Percentiles rank a stretch among this genome's conserved stretches.
Evolutionary conservation across 1,140 invertebrate species (phyloP).

Genomic region (Ceratosolen solmsi): DNA sequence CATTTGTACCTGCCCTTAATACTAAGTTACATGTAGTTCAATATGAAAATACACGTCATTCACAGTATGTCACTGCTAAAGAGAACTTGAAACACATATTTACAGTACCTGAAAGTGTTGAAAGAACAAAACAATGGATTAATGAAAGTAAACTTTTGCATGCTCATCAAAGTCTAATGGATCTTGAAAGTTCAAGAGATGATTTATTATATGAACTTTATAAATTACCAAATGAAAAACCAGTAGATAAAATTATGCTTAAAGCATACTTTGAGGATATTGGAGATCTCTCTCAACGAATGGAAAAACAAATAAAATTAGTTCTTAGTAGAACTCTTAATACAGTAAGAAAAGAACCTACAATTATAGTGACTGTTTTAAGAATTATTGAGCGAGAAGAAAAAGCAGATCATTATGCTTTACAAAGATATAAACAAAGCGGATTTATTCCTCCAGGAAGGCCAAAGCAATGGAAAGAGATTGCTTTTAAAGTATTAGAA

Average conservation of each 20-base stretch:
- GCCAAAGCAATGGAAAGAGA: slow-evolving; percentile 93
- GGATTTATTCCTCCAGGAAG: slow-evolving; percentile 94
- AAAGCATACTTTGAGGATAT: slow-evolving; percentile 98
- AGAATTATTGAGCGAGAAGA: slow-evolving; percentile 98
- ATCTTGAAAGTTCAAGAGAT: slow-evolving; percentile 96
- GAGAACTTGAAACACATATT: slow-evolving; percentile 99
- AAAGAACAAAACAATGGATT: slow-evolving; percentile 94
- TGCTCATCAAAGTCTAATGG: slow-evolving; percentile 95
- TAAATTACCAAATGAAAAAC: slow-evolving; percentile 92
- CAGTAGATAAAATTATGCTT: slow-evolving; percentile 91
- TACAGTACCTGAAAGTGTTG: slow-evolving; percentile 96
- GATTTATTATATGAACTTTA: slow-evolving; percentile 96
- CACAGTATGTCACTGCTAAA: slow-evolving; percentile 96
- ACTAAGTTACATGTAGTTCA: slow-evolving; percentile 87
- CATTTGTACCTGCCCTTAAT: slow-evolving; percentile 81
- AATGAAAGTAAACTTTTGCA: slow-evolving; percentile 95
- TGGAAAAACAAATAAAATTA: slow-evolving; percentile 93
- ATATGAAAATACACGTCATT: slow-evolving; percentile 94
- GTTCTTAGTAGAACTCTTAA: slow-evolving; percentile 93
- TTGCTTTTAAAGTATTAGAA: slow-evolving; percentile 88
- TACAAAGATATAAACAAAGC: slow-evolving; percentile 84
- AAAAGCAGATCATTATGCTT: slow-evolving; percentile 87
- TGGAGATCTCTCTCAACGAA: slow-evolving; percentile 88
- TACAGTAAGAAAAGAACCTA: slow-evolving; percentile 95
- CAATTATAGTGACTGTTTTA: slow-evolving; percentile 95